A percentile compares a stretch with the other conserved stretches of the same genome.
Evolutionary conservation across 2,888 invertebrate species (phyloP).

Genomic region (Tineola bisselliella): DNA sequence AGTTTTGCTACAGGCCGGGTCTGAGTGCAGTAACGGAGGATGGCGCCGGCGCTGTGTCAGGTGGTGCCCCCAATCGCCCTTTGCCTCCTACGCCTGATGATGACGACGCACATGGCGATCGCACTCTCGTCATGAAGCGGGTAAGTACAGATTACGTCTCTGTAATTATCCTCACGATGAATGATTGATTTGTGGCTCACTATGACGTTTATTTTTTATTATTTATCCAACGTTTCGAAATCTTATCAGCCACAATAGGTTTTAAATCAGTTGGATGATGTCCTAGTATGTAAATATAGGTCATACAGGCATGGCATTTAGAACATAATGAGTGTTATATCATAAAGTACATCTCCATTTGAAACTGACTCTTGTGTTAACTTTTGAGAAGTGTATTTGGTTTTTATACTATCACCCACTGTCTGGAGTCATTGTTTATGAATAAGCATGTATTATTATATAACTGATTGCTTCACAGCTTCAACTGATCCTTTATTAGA

Average conservation of each 20-base stretch:
- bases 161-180: background rate
- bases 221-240: too few relatives aligned
- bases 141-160: slow-evolving; percentile 70
- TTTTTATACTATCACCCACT: background rate
- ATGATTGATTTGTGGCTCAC: background rate
- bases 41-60: slow-evolving; percentile 48
- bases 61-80: slow-evolving; percentile 89
- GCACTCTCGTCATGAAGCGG: slow-evolving; percentile 92
- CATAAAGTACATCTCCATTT: background rate
- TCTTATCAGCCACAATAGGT: too few relatives aligned
- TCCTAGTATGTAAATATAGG: too few relatives aligned
- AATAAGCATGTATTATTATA: background rate
- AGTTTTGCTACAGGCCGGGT: slow-evolving; percentile 83
- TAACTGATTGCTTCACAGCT: background rate
- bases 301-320: background rate
- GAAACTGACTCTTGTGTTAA: background rate
- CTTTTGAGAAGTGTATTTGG: slow-evolving; percentile 6
- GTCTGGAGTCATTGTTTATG: background rate
- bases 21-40: slow-evolving; percentile 70
- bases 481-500: background rate
- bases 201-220: too few relatives aligned
- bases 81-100: slow-evolving; percentile 96
- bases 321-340: background rate
- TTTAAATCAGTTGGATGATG: too few relatives aligned
- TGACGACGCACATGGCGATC: slow-evolving; percentile 81